Base-by-base conservation (phyloP, 2,888 invertebrate genomes). In the Chrysotoxum bicinctum region DNA sequence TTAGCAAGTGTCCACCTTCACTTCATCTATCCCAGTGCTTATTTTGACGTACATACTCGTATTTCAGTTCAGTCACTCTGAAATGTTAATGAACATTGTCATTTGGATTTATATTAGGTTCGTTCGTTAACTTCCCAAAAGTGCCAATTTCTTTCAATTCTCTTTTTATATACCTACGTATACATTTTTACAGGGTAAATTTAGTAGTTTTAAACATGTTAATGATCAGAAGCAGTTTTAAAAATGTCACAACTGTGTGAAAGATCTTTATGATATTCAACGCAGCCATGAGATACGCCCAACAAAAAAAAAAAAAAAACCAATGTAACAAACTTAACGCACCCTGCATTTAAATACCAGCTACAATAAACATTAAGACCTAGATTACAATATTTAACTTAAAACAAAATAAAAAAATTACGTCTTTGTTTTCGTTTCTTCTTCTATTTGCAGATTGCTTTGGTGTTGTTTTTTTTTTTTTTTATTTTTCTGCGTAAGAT, bases 331-430 rank as follows among this genome's bases (percentile, higher is more conserved):
- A 32, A 48, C 64, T 35, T 14, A 43, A 30, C 30, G 4, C 8
- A 48, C 64, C 45, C 48, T 66, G 5, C 30, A 32, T 43, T 26
- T 19, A 32, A 48, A 66, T n/a, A n/a, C n/a, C 0, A 26, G 14
- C 5, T 35, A 32, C n/a, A n/a, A n/a, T 48, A 48, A 68, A 73
- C 50, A 79, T 73, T 73, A 66, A 83, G 50, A 74, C 77, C 69
- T 70, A 62, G 69, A 78, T 74, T 68, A 83, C 62, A 74, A 45
- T 74, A 43, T 79, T 79, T 69, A 75, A 40, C 43, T 70, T 77
- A 52, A 70, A 70, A 74, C 26, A 19, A 30, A 45, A 16, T 1
- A 45, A 14, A 16, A 48, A 48, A 48, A 70, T 74, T 45, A 48
- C 26, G 30, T 68, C 69, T 64, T 70, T 21, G 58, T 77, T 50